These are phyloP conservation scores for Metellina segmentata DNA, from an alignment of 2,888 invertebrate species.

Conservation along the genomic window DNA sequence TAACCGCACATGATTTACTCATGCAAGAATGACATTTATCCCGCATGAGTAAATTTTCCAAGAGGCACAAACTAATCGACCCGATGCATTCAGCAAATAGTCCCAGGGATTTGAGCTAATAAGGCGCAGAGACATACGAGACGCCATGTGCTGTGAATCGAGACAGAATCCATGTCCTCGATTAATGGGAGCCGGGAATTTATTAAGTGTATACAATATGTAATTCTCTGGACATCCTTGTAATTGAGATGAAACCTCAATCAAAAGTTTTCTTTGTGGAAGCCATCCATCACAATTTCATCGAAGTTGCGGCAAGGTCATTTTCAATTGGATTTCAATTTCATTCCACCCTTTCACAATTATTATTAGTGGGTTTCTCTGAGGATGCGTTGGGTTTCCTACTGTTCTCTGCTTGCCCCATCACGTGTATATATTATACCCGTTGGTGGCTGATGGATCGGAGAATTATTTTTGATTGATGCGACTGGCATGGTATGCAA, in stretches of 20 bases:
- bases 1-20: too few relatives aligned
- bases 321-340: neutral
- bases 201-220: neutral
- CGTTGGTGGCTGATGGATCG: conserved; percentile 5
- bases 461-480: conserved; percentile 20
- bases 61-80: too few relatives aligned
- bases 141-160: neutral
- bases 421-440: neutral
- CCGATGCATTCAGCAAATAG: too few relatives aligned
- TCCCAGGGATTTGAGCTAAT: too few relatives aligned
- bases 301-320: neutral
- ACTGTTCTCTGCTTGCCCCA: neutral
- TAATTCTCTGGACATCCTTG: neutral
- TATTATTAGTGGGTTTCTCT: neutral
- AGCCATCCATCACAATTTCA: neutral
- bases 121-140: too few relatives aligned
- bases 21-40: too few relatives aligned
- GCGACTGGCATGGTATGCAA: neutral
- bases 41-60: too few relatives aligned
- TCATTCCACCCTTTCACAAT: neutral
- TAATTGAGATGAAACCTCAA: neutral
- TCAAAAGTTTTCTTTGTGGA: neutral
- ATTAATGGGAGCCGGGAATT: neutral
- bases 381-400: neutral
- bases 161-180: neutral